A percentile compares a stretch with the other conserved stretches of the same genome.
These are phyloP conservation scores for Oceanodroma leucorhoa DNA, from an alignment of 2,797 vertebrate species.

Conservation along the genomic window DNA sequence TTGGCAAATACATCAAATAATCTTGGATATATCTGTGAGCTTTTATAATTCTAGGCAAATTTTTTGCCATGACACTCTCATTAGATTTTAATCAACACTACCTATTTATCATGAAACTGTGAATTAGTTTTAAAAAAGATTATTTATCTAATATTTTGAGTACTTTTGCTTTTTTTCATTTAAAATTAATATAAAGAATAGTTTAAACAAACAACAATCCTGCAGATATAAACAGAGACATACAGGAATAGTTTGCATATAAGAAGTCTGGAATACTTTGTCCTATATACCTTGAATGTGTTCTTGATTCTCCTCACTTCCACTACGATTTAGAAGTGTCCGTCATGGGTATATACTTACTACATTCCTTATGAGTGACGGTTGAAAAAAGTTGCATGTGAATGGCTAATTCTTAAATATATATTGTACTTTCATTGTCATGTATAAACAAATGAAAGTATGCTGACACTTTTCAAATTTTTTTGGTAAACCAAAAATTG, in stretches of 20 bases:
- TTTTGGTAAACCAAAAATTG: not conserved
- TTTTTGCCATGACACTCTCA: not conserved
- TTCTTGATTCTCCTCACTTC: not conserved
- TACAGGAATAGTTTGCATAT: not conserved
- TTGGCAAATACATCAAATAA: not conserved
- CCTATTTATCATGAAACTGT: not conserved
- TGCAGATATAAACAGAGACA: not conserved
- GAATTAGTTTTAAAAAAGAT: not conserved
- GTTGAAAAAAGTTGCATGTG: not conserved
- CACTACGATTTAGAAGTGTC: not conserved
- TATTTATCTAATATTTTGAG: not conserved
- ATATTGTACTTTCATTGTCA: not conserved
- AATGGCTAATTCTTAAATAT: not conserved
- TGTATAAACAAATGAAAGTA: not conserved
- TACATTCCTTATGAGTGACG: not conserved
- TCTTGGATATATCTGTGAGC: not conserved
- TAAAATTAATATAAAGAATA: not conserved
- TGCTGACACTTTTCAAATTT: accelerated
- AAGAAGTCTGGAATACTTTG: not conserved
- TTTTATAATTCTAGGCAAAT: not conserved
- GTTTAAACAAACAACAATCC: not conserved
- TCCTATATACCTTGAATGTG: not conserved
- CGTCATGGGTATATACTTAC: accelerated
- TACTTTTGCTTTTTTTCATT: not conserved
- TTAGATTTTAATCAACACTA: not conserved